Percentiles rank a stretch among this genome's conserved stretches.
Conservation (phyloP, 2,888 invertebrate genomes). For the Polydrusus cervinus region DNA sequence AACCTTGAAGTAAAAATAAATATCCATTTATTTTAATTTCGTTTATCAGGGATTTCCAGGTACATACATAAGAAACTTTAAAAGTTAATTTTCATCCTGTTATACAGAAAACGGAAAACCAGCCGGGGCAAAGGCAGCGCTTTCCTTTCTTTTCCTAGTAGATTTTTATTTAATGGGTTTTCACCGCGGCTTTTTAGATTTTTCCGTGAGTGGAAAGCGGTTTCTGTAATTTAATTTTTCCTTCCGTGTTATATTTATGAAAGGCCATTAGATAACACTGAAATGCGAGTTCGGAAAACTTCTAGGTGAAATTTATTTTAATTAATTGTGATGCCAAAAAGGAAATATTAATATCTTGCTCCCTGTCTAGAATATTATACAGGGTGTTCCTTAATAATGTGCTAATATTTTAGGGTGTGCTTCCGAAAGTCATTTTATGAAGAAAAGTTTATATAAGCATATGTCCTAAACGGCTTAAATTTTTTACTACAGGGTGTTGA, state of each 20-base stretch:
- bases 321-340: background rate
- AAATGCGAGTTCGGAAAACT: slow-evolving; percentile 12
- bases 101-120: slow-evolving; percentile 1
- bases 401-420: no score
- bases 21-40: background rate
- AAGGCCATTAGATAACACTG: slow-evolving; percentile 17
- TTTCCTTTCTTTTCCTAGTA: slow-evolving; percentile 21
- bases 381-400: background rate
- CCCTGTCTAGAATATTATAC: background rate
- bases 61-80: background rate
- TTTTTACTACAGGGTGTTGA: no score
- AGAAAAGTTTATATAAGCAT: no score
- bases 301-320: slow-evolving; percentile 1
- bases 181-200: slow-evolving; percentile 18
- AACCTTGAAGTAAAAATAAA: background rate
- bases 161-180: slow-evolving; percentile 29
- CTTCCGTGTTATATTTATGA: slow-evolving; percentile 26
- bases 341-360: background rate
- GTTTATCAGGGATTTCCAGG: slow-evolving; percentile 6
- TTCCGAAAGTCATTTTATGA: no score
- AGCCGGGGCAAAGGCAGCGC: background rate
- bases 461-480: no score
- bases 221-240: slow-evolving; percentile 25
- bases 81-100: slow-evolving; percentile 13
- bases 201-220: slow-evolving; percentile 6